These are phyloP conservation scores for Ridgeia piscesae DNA, from an alignment of 1,140 invertebrate species.

Conservation along the genomic window DNA sequence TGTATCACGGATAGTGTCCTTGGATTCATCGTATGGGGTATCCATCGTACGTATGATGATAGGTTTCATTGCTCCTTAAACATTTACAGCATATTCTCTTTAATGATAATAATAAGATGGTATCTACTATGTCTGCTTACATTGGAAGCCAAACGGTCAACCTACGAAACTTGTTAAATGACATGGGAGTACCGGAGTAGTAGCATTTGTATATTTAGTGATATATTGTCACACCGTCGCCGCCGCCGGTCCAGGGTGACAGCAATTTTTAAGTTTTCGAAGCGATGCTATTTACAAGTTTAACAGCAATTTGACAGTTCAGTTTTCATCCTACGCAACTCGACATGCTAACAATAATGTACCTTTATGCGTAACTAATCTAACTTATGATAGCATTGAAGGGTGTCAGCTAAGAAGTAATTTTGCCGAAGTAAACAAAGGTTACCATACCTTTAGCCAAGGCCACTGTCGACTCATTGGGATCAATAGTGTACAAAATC, in stretches of 20 bases:
- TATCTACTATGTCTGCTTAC: neutral
- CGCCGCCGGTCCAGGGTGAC: no score
- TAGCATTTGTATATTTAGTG: no score
- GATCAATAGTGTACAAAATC: constrained; percentile 97
- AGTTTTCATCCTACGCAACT: neutral
- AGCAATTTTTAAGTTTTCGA: neutral
- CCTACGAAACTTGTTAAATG: neutral
- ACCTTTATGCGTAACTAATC: neutral
- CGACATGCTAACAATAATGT: neutral
- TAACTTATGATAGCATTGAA: neutral
- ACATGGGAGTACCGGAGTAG: neutral
- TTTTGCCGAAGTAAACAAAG: constrained; percentile 13
- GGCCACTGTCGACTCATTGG: constrained; percentile 98
- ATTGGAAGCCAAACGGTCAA: neutral
- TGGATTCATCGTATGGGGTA: no score
- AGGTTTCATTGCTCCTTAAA: no score
- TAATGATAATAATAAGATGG: no score
- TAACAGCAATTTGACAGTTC: neutral
- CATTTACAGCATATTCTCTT: no score
- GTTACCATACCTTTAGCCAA: constrained; percentile 79
- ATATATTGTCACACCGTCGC: no score
- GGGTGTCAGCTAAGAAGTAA: neutral
- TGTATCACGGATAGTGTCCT: no score
- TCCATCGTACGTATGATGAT: no score
- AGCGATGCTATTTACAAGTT: neutral